Conservation (phyloP, 2,888 invertebrate species). For the Machimus rusticus region DNA sequence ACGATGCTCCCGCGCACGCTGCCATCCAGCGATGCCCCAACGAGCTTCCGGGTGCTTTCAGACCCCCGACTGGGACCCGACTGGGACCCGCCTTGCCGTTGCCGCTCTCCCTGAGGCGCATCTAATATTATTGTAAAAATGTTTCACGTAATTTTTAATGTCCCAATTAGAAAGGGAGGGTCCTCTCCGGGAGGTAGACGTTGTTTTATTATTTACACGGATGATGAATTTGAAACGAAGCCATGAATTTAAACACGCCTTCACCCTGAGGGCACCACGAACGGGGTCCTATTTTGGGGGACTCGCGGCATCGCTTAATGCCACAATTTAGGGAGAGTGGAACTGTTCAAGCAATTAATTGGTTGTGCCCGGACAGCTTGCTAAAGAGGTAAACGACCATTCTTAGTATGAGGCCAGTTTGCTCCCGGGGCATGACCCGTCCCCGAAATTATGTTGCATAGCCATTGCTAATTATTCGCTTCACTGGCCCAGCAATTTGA, state of each 20-base stretch:
- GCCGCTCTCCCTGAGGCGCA: neutral
- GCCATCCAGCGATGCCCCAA: neutral
- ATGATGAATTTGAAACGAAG: conserved; percentile 29
- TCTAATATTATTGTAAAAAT: conserved; percentile 14
- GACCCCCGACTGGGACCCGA: neutral
- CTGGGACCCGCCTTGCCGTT: neutral
- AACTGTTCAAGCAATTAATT: neutral
- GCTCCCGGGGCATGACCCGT: neutral
- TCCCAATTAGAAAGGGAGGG: conserved; percentile 8
- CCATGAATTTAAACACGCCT: neutral
- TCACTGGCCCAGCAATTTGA: neutral
- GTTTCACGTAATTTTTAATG: conserved; percentile 40
- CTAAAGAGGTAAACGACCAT: neutral
- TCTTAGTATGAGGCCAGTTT: neutral
- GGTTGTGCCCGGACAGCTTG: neutral
- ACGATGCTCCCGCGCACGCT: neutral
- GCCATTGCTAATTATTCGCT: neutral
- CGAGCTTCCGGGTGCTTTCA: neutral
- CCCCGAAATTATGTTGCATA: neutral
- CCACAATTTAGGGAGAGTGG: neutral
- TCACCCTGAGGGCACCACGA: neutral
- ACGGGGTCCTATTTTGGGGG: neutral
- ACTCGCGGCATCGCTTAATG: neutral
- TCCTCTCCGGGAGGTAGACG: neutral
- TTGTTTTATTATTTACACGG: conserved; percentile 33